These are phyloP conservation scores for Pseudotriccus pelzelni DNA, from an alignment of 2,797 vertebrate species.

Conservation along the genomic window DNA sequence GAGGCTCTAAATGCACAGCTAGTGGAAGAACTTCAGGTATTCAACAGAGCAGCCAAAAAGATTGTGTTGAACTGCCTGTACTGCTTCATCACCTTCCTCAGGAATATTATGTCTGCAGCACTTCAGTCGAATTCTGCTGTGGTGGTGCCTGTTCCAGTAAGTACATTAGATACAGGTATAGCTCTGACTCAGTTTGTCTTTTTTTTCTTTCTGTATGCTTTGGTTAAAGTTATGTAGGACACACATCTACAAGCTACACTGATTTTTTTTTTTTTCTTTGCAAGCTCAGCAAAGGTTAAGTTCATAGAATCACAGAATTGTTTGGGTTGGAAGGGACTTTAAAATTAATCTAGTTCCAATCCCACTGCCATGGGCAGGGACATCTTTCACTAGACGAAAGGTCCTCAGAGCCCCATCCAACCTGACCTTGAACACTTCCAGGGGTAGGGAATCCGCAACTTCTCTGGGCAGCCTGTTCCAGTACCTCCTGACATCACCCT, in stretches of 20 bases:
- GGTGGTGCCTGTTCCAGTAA: constrained; percentile 81
- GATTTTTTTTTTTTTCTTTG: neutral
- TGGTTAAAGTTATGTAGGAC: neutral
- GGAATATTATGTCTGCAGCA: constrained; percentile 74
- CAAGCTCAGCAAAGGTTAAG: neutral
- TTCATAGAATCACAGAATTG: neutral
- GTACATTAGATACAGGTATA: constrained; percentile 15
- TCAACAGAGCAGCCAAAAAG: constrained; percentile 83
- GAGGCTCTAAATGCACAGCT: constrained; percentile 93
- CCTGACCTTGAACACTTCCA: neutral
- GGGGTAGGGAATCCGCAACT: neutral
- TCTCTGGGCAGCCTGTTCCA: neutral
- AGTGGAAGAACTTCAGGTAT: constrained; percentile 90
- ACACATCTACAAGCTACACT: neutral
- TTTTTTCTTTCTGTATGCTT: neutral
- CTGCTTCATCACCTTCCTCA: constrained; percentile 80
- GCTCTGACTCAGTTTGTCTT: neutral
- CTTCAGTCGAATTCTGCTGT: constrained; percentile 70
- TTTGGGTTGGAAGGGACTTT: neutral
- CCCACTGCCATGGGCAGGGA: neutral
- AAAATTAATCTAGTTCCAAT: neutral
- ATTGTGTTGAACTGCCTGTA: constrained; percentile 87
- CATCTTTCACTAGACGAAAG: neutral
- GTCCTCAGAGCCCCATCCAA: neutral
- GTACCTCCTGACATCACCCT: neutral